phyloP scores from a whole-genome alignment of 2,797 vertebrate species.

The Percopsis omiscomaycus region DNA sequence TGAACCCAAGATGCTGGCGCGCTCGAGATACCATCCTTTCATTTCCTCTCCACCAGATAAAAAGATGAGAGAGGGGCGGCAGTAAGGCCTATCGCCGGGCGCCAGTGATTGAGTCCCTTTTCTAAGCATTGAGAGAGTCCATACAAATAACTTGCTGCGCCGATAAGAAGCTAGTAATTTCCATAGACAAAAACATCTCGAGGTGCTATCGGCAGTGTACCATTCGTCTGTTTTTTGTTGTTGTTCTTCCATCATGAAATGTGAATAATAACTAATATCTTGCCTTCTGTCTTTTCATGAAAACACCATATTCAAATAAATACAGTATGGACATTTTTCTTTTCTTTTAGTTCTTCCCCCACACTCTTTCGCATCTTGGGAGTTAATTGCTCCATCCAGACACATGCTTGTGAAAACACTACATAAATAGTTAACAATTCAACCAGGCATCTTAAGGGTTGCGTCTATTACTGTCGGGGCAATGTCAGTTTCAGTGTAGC shows the following conservation, averaged over 20 bases:
- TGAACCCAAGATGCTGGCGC: conserved; percentile 43
- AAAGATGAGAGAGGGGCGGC: conserved; percentile 65
- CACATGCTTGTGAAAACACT: background rate
- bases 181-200: conserved; percentile 61
- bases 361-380: background rate
- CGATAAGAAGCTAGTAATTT: conserved; percentile 73
- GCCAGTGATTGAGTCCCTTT: conserved; percentile 69
- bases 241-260: conserved; percentile 57
- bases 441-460: conserved; percentile 12
- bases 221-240: conserved; percentile 50
- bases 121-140: conserved; percentile 66
- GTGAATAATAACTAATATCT: conserved; percentile 54
- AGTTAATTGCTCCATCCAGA: background rate
- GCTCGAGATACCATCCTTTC: conserved; percentile 74
- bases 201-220: conserved; percentile 67
- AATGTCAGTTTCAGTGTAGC: conserved; percentile 1
- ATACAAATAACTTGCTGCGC: conserved; percentile 66
- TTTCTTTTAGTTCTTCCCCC: no score
- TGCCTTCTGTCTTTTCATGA: conserved; percentile 51
- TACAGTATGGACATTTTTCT: conserved; percentile 1
- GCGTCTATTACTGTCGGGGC: conserved; percentile 1
- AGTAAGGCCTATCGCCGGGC: conserved; percentile 68
- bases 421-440: background rate
- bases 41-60: conserved; percentile 76
- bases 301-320: conserved; percentile 46